These are phyloP conservation scores for Ophioderma brevispina DNA, from an alignment of 35 echinoderm and acorn worm species.

Conservation along the genomic window DNA sequence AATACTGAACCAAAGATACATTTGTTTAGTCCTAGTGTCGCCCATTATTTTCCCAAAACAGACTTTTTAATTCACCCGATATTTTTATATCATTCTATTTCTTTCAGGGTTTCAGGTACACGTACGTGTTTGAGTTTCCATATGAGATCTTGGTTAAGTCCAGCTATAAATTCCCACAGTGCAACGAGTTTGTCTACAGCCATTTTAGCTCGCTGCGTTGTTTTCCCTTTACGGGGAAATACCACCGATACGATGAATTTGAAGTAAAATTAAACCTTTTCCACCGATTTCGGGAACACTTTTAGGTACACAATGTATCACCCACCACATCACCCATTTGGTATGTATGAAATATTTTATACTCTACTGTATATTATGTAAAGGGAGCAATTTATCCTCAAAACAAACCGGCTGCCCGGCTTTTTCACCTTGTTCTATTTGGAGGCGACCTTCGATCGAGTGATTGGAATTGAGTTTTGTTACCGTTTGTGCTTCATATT, in stretches of 20 bases:
- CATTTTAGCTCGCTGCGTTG: neutral
- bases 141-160: neutral
- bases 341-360: neutral
- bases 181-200: neutral
- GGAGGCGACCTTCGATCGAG: too few relatives aligned
- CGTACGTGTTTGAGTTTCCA: too few relatives aligned
- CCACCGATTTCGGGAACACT: neutral
- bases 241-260: neutral
- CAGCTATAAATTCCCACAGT: neutral
- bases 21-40: too few relatives aligned
- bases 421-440: too few relatives aligned
- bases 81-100: too few relatives aligned
- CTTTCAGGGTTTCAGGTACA: too few relatives aligned
- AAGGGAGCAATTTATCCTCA: neutral
- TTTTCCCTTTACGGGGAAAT: neutral
- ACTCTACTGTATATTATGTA: neutral
- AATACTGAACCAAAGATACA: too few relatives aligned
- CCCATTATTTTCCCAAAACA: too few relatives aligned
- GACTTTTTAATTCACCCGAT: too few relatives aligned
- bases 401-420: neutral
- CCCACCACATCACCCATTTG: neutral
- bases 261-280: neutral
- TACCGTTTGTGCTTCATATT: too few relatives aligned
- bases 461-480: too few relatives aligned
- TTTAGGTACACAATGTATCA: neutral